Evolutionary conservation across 1,140 invertebrate genomes (phyloP), one percentile per base, ranked within the genome.

Genomic region (Ceratitis capitata): DNA sequence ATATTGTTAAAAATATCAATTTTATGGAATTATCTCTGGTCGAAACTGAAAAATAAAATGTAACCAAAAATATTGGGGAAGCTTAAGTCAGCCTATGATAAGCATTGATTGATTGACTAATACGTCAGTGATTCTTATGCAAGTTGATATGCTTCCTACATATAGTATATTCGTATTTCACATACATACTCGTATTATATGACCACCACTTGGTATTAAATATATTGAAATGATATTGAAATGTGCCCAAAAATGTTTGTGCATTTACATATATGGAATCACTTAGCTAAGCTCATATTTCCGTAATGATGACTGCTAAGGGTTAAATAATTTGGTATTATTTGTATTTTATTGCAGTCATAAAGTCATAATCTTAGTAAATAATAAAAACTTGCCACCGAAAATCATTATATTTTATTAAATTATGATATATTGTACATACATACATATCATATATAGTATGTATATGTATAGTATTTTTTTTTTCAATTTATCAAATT

Each of bases 71-170:
- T 69, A 39, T 39, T 39, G 32, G 6, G n/a, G 58, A 29, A 29
- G 23, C 26, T 64, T 26, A 64, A 64, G 29, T 64, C 64, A 35
- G 5, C 35, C 35, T 39, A 42, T 35, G 64, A 69, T 69, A 69
- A 69, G 64, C 32, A 69, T 69, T 69, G 64, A 69, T 69, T 69
- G 64, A 69, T 69, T 69, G 64, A 69, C 10, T 69, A 69, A 69
- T 69, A 69, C 19, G 35, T 14, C 26, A 12, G 29, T 61, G 58
- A 61, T 29, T 12, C 58, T 32, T 61, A 26, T 61, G 29, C 58
- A 61, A 9, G 26, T 61, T 29, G 26, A 61, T 61, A 61, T 61
- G 58, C 1, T 14, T 16, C 3, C n/a, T n/a, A n/a, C n/a, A n/a
- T n/a, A n/a, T n/a, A n/a, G n/a, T n/a, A n/a, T n/a, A n/a, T n/a